A percentile compares a stretch with the other conserved stretches of the same genome.
Conservation (phyloP, 1,140 invertebrate species). For the Zaprionus capensis region DNA sequence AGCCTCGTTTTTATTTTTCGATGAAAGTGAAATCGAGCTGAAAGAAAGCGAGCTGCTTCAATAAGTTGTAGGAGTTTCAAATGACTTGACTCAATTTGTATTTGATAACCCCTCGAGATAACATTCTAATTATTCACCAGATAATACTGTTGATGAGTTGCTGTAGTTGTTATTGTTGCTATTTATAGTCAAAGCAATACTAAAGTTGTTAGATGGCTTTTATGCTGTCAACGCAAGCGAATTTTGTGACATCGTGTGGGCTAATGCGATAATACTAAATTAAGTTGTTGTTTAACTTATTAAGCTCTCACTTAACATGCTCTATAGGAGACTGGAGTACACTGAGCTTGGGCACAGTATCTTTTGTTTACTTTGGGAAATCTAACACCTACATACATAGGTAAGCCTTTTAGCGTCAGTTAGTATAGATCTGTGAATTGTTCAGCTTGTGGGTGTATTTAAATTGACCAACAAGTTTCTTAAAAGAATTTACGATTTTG, state of each 20-base stretch:
- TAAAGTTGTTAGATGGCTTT: conserved; percentile 44
- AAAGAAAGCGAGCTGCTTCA: conserved; percentile 68
- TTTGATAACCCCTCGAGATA: conserved; percentile 50
- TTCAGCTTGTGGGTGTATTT: not conserved
- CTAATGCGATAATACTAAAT: conserved; percentile 40
- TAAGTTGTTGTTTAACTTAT: conserved; percentile 30
- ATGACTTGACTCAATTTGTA: conserved; percentile 65
- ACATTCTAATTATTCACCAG: conserved; percentile 64
- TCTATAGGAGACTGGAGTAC: not conserved
- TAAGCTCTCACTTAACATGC: not conserved
- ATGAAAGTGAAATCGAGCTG: conserved; percentile 65
- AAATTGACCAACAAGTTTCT: not conserved
- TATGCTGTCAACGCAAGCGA: conserved; percentile 45
- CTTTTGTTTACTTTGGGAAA: not conserved
- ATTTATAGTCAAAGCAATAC: conserved; percentile 56
- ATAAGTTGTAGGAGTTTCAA: conserved; percentile 74
- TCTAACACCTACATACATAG: not conserved
- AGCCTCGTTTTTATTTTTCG: conserved; percentile 40
- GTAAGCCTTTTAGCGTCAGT: not conserved
- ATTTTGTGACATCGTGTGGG: conserved; percentile 28
- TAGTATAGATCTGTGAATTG: not conserved
- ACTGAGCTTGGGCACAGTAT: not conserved
- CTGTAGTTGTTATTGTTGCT: conserved; percentile 16
- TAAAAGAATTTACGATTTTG: not conserved
- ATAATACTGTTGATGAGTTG: conserved; percentile 53